Evolutionary conservation across 2,113 vertebrate genomes (phyloP).

Genomic region (Mesoclemmys tuberculata): DNA sequence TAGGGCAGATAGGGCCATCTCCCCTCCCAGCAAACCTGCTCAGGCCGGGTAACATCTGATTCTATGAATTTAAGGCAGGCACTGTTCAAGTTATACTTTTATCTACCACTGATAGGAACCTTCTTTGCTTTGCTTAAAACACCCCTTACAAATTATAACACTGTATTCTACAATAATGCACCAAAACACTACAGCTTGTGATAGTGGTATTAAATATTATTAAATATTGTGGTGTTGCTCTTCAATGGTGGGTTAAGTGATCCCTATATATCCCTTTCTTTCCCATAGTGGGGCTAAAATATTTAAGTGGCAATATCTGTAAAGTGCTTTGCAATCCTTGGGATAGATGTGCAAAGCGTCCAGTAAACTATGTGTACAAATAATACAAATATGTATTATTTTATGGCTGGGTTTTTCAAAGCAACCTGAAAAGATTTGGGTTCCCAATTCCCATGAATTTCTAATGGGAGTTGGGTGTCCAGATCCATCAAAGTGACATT

Average conservation of each 20-base stretch:
- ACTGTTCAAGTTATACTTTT: neutral
- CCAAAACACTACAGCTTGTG: slow-evolving; percentile 28
- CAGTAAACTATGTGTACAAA: neutral
- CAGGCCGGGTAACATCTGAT: neutral
- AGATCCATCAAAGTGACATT: slow-evolving; percentile 13
- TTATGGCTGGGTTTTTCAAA: neutral
- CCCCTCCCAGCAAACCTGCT: neutral
- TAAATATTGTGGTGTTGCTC: neutral
- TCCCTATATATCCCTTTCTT: neutral
- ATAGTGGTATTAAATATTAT: slow-evolving; percentile 5
- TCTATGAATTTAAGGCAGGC: neutral
- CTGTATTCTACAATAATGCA: neutral
- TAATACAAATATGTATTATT: neutral
- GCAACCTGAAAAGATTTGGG: neutral
- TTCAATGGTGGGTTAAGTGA: neutral
- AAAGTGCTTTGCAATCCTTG: neutral
- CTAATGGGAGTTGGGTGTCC: slow-evolving; percentile 4
- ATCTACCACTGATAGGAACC: neutral
- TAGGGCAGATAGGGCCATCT: too few relatives aligned
- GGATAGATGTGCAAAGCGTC: neutral
- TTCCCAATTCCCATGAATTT: neutral
- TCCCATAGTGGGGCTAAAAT: neutral
- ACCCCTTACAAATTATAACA: slow-evolving; percentile 3
- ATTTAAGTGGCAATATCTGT: neutral
- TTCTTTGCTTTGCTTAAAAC: neutral